phyloP scores from a whole-genome alignment of 1,140 invertebrate species.

The Phymastichus coffea region DNA sequence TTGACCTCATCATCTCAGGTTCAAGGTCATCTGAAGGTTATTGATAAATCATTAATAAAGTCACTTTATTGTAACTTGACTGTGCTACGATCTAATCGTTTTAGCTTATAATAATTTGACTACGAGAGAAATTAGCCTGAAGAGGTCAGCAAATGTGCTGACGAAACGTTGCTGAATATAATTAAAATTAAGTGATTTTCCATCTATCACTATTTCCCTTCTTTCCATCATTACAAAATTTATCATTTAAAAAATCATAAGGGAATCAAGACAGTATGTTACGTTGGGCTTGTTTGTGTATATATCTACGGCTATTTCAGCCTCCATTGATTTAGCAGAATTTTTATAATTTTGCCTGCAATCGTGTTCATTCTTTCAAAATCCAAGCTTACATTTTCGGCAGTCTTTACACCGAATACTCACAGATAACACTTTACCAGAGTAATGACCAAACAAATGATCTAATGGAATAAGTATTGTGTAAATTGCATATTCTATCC shows the following conservation, averaged over 20 bases:
- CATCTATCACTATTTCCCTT: slow-evolving; percentile 24
- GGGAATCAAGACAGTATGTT: too few relatives aligned
- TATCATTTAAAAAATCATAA: too few relatives aligned
- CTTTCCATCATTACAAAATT: slow-evolving; percentile 12
- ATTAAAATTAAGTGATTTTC: slow-evolving; percentile 30
- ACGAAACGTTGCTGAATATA: slow-evolving; percentile 13
- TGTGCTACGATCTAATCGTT: too few relatives aligned
- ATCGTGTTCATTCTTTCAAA: slow-evolving; percentile 22
- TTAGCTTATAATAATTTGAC: too few relatives aligned
- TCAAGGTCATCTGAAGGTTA: too few relatives aligned
- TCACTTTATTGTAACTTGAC: too few relatives aligned
- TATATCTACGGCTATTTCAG: slow-evolving; percentile 25
- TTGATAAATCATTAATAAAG: too few relatives aligned
- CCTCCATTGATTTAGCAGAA: slow-evolving; percentile 26
- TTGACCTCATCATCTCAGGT: too few relatives aligned
- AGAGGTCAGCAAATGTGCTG: not conserved
- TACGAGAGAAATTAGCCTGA: too few relatives aligned
- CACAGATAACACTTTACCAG: slow-evolving; percentile 13
- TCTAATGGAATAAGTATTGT: not conserved
- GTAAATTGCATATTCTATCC: too few relatives aligned
- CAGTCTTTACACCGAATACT: slow-evolving; percentile 16
- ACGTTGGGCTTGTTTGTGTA: slow-evolving; percentile 16
- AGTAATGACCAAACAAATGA: slow-evolving; percentile 9
- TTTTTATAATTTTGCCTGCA: slow-evolving; percentile 20
- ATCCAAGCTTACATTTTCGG: not conserved